Evolutionary conservation across 2,888 invertebrate genomes (phyloP).

Genomic region (Aromia moschata): DNA sequence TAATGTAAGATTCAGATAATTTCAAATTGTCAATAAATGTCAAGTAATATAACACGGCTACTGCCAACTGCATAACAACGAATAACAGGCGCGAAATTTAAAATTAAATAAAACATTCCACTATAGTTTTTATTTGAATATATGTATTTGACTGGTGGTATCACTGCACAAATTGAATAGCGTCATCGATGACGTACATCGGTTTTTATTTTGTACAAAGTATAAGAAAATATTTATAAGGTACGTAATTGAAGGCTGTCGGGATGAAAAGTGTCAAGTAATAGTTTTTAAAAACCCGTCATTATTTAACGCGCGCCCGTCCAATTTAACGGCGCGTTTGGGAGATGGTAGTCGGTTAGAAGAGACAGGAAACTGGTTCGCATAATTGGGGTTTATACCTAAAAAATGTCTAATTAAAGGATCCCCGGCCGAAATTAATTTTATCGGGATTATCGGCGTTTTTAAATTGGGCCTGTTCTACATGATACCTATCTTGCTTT

Average conservation of each 20-base stretch:
- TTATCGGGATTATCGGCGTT: slow-evolving; percentile 12
- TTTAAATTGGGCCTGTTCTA: slow-evolving; percentile 28
- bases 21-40: too few species aligned
- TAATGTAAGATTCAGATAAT: too few species aligned
- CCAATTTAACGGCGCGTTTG: slow-evolving; percentile 4
- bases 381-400: slow-evolving; percentile 20
- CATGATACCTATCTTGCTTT: slow-evolving; percentile 28
- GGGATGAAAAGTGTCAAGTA: slow-evolving; percentile 1
- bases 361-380: slow-evolving; percentile 19
- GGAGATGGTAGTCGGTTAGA: slow-evolving; percentile 5
- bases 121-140: too few species aligned
- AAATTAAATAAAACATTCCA: too few species aligned
- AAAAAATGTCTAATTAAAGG: slow-evolving; percentile 18
- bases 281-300: slow-evolving; percentile 8
- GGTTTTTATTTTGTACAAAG: too few species aligned
- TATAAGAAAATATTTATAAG: slow-evolving; percentile 5
- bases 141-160: too few species aligned
- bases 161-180: too few species aligned
- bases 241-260: slow-evolving; percentile 4
- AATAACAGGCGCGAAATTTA: too few species aligned
- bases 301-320: background rate
- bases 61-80: too few species aligned
- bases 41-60: too few species aligned
- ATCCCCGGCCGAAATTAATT: slow-evolving; percentile 19
- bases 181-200: too few species aligned